Percentiles rank a stretch among this genome's conserved stretches.
phyloP scores from a whole-genome alignment of 2,797 vertebrate species.

The Gymnothorax reevesii region DNA sequence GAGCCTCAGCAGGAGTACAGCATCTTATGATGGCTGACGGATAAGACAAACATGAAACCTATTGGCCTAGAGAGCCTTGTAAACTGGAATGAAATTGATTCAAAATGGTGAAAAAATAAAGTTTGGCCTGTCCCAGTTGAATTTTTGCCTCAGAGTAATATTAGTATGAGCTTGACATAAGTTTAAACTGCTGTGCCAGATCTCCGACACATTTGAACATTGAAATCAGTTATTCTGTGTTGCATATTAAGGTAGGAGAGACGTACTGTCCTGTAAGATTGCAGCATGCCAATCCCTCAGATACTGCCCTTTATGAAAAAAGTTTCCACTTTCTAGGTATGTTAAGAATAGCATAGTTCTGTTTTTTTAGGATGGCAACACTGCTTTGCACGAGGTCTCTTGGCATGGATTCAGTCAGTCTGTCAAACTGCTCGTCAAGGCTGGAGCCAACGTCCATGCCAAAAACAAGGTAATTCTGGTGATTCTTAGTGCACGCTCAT shows the following conservation, averaged over 20 bases:
- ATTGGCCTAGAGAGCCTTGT: background rate
- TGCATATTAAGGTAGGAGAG: background rate
- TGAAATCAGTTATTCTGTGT: background rate
- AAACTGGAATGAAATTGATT: background rate
- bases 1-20: background rate
- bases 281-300: background rate
- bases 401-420: slow-evolving; percentile 97
- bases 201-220: too few relatives aligned
- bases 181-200: background rate
- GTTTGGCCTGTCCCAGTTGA: background rate
- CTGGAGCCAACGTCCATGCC: slow-evolving; percentile 91
- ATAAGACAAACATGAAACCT: background rate
- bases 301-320: background rate
- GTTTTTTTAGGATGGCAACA: slow-evolving; percentile 85
- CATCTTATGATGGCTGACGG: background rate
- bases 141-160: background rate
- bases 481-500: background rate
- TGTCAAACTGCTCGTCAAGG: slow-evolving; percentile 91
- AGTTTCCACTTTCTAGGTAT: background rate
- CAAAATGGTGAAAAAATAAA: background rate
- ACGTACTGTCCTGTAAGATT: background rate
- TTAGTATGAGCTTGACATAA: background rate
- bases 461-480: slow-evolving; percentile 86
- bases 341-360: background rate
- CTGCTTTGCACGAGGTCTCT: slow-evolving; percentile 89